Percentiles rank a stretch among this genome's conserved stretches.
Conservation (phyloP, 64 coral and sea anemone genomes). For the Stylophora pistillata region DNA sequence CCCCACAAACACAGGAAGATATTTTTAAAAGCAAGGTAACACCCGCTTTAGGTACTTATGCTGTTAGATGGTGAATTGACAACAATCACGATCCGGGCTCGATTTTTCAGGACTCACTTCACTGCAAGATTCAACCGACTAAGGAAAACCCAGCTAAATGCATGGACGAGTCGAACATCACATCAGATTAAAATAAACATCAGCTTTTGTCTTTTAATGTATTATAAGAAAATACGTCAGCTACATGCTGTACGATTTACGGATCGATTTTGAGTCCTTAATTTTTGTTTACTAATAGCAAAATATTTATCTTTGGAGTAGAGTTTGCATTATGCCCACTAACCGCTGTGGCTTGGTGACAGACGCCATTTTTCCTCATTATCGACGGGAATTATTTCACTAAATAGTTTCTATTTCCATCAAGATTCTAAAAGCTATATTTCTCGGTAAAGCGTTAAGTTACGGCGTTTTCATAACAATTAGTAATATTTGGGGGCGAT, state of each 20-base stretch:
- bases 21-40: neutral
- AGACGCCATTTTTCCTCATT: neutral
- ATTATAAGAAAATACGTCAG: neutral
- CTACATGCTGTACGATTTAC: neutral
- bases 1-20: neutral
- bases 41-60: too few relatives aligned
- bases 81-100: too few relatives aligned
- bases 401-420: neutral
- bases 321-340: neutral
- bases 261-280: neutral
- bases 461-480: neutral
- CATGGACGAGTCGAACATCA: too few relatives aligned
- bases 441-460: neutral
- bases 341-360: neutral
- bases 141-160: too few relatives aligned
- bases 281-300: neutral
- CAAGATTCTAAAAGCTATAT: neutral
- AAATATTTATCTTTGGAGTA: neutral
- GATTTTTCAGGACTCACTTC: too few relatives aligned
- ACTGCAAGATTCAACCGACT: too few relatives aligned
- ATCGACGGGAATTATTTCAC: neutral
- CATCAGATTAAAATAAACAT: conserved; percentile 1
- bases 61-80: too few relatives aligned
- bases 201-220: neutral
- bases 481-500: neutral